Evolutionary conservation across 2,797 vertebrate species (phyloP), one percentile per base, ranked within the genome.

Genomic region (Anableps anableps): DNA sequence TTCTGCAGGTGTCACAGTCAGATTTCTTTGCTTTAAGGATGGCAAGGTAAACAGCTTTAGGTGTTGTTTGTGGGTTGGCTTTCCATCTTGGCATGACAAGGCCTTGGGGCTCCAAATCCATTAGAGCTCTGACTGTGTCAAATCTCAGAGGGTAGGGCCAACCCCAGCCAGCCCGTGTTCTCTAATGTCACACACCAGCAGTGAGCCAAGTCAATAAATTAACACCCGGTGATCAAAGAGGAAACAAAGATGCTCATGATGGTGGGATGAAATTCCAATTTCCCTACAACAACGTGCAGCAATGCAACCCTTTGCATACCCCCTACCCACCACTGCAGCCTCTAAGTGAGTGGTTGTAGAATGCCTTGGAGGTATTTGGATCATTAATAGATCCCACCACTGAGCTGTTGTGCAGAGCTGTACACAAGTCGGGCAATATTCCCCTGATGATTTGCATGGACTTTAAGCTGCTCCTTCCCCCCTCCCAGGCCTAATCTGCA

Each of bases 21-120:
- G 92, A 90, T 95, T 86, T 90, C 88, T 91, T 92, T 88, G 90
- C 91, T 90, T 94, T 92, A 88, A 91, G 85, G 85, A 75, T 80
- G 83, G 94, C 92, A 91, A 95, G 95, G 94, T 88, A 94, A 95
- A 92, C 85, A 91, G 91, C 94, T 95, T 92, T 80, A 93, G 88
- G 94, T 88, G 84, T 80, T 87, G 84, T 94, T 94, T 94, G 88
- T 80, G 81, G 85, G 91, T 82, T 90, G 80, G n/a, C 91, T 89
- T 88, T 88, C 86, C 93, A 94, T 90, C 90, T 92, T 91, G 90
- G 90, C 88, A 86, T 90, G 93, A 95, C 92, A 81, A 86, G 90
- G 91, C 94, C 93, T 92, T 34, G 71, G 92, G 94, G 93, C 92
- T 90, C 87, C 83, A 86, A 89, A 88, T 79, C 84, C 92, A 91